Base-by-base conservation (phyloP, 23 tunicate genomes). In the Botrylloides violaceus region DNA sequence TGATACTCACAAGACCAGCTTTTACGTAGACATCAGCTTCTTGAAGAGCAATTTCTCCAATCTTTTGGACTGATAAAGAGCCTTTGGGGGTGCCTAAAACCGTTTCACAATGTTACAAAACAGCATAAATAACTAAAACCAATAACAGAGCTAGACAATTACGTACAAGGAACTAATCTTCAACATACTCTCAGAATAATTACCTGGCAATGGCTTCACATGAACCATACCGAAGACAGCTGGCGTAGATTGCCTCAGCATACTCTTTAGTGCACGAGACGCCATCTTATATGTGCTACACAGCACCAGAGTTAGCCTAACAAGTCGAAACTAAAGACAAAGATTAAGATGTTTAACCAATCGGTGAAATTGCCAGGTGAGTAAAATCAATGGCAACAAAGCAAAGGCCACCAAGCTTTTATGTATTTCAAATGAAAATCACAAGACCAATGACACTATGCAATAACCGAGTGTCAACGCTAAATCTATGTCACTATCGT, bases 11-110 rank as follows among this genome's bases (percentile, higher is more conserved):
- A 47, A 93, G 36, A 28, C 80, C 81, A 60, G 56, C 61, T 4
- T 77, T 77, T 7, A 62, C 49, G 65, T 76, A 77, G 19, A 77
- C 65, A 27, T 85, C 94, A 1, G 87, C 88, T 73, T 93, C 98
- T 23, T 49, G 73, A 2, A 93, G 38, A 48, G 79, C 86, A 24
- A 39, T 31, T 3, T 77, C 80, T 3, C 60, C 6, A 9, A 93
- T 93, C 57, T 86, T 70, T 5, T 61, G 24, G 61, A 93, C 36
- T 0, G 74, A 63, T 6, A 80, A 22, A 2, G 50, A 49, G 59
- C 66, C 72, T 39, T 66, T 76, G 3, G 98, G 95, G 20, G 75
- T 57, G 2, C 95, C 98, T 80, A 22, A 34, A 71, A 66, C 19
- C 1, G 19, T 0, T 61, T 30, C 19, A 24, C 15, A n/a, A n/a